A percentile compares a stretch with the other conserved stretches of the same genome.
These are phyloP conservation scores for Rhopalosiphum maidis DNA, from an alignment of 1,140 invertebrate species.

Conservation along the genomic window DNA sequence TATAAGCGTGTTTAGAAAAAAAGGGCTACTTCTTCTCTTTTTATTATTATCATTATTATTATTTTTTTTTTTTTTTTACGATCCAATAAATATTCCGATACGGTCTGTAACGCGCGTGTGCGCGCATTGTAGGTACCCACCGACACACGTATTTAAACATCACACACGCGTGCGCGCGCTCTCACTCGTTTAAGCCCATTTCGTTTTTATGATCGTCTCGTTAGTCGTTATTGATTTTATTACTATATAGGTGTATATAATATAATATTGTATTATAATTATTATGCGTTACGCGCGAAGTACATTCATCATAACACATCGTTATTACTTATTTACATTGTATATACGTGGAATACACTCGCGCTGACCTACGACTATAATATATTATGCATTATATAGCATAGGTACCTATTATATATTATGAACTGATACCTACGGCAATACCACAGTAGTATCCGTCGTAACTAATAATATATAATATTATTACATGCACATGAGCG, in stretches of 20 bases:
- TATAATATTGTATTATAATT: not conserved
- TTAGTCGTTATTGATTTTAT: slow-evolving; percentile 20
- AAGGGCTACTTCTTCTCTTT: slow-evolving; percentile 44
- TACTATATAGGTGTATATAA: not conserved
- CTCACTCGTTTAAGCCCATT: slow-evolving; percentile 6
- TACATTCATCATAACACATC: not conserved
- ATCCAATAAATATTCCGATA: slow-evolving; percentile 43
- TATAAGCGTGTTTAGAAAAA: not conserved
- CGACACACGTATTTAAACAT: not conserved
- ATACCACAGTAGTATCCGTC: not conserved
- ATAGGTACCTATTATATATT: not conserved
- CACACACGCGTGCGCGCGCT: not conserved
- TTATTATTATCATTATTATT: slow-evolving; percentile 19
- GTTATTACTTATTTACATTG: not conserved
- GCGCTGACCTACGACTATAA: not conserved
- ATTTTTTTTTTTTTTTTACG: slow-evolving; percentile 41
- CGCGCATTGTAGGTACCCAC: not conserved
- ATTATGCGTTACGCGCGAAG: not conserved
- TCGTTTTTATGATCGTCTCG: slow-evolving; percentile 24
- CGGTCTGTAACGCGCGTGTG: not conserved
- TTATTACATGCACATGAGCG: not conserved
- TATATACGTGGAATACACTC: not conserved
- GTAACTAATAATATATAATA: not conserved
- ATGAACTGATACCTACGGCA: not conserved
- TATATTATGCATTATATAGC: too few relatives aligned